Percentiles rank a stretch among this genome's conserved stretches.
Conservation (phyloP, 2,888 invertebrate genomes). For the Phyllotreta striolata region DNA sequence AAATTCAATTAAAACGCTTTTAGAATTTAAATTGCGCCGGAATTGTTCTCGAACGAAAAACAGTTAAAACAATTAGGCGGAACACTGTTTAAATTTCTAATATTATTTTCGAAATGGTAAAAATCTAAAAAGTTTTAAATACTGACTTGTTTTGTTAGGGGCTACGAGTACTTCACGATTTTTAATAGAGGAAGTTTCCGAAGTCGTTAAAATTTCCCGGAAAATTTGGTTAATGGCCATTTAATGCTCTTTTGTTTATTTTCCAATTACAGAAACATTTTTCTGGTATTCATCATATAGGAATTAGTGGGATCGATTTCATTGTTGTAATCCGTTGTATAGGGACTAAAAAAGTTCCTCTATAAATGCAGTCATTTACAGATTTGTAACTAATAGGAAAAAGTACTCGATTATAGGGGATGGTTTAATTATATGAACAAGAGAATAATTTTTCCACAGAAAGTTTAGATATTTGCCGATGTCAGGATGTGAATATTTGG, state of each 20-base stretch:
- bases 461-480: too few species aligned
- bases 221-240: slow-evolving; percentile 31
- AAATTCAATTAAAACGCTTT: slow-evolving; percentile 41
- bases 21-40: slow-evolving; percentile 42
- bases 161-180: slow-evolving; percentile 43
- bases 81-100: slow-evolving; percentile 41
- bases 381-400: too few species aligned
- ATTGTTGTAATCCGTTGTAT: too few species aligned
- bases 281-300: not conserved
- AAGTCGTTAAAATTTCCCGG: slow-evolving; percentile 29
- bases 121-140: slow-evolving; percentile 38
- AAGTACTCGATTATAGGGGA: too few species aligned
- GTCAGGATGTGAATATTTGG: too few species aligned
- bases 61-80: slow-evolving; percentile 32
- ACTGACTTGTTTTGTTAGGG: slow-evolving; percentile 33
- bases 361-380: too few species aligned
- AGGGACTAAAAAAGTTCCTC: too few species aligned
- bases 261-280: slow-evolving; percentile 7
- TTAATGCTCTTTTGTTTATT: slow-evolving; percentile 24
- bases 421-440: too few species aligned
- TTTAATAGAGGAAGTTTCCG: slow-evolving; percentile 45
- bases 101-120: slow-evolving; percentile 33
- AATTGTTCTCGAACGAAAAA: slow-evolving; percentile 40
- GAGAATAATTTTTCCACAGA: too few species aligned
- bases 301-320: too few species aligned